These are phyloP conservation scores for Uropsilus gracilis DNA, from an alignment of 2,113 vertebrate species.

Conservation along the genomic window DNA sequence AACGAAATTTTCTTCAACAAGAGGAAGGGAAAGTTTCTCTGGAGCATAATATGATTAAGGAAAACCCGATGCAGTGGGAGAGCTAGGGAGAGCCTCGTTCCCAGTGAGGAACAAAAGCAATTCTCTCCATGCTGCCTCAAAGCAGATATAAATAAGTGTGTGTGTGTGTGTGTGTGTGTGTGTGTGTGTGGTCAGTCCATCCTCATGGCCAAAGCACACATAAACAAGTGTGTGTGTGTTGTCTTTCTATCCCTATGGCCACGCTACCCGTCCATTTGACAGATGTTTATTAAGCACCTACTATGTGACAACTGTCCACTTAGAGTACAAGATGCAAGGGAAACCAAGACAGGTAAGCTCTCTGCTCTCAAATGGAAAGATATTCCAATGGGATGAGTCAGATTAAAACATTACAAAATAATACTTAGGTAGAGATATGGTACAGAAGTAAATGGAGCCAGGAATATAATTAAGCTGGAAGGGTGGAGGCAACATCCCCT, in stretches of 20 bases:
- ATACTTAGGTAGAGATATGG: background rate
- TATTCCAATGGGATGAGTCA: background rate
- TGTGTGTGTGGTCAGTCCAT: no score
- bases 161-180: no score
- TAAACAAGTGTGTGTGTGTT: no score
- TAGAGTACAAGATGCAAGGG: background rate
- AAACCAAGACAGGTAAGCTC: background rate
- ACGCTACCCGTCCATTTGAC: background rate
- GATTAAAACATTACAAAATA: background rate
- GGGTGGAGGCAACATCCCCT: background rate
- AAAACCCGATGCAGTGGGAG: background rate
- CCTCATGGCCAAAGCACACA: no score
- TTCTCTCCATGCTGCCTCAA: background rate
- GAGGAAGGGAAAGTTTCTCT: conserved; percentile 53
- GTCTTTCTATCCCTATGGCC: no score
- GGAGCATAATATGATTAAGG: background rate
- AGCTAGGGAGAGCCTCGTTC: background rate
- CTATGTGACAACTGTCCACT: background rate
- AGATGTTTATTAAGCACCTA: background rate
- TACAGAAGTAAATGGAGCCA: background rate
- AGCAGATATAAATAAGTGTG: no score
- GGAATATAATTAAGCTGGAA: background rate
- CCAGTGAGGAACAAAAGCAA: background rate
- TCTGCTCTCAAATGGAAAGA: background rate
- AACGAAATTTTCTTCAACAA: conserved; percentile 31